Base-by-base conservation (phyloP, 2,113 vertebrate genomes). In the Zootoca vivipara region DNA sequence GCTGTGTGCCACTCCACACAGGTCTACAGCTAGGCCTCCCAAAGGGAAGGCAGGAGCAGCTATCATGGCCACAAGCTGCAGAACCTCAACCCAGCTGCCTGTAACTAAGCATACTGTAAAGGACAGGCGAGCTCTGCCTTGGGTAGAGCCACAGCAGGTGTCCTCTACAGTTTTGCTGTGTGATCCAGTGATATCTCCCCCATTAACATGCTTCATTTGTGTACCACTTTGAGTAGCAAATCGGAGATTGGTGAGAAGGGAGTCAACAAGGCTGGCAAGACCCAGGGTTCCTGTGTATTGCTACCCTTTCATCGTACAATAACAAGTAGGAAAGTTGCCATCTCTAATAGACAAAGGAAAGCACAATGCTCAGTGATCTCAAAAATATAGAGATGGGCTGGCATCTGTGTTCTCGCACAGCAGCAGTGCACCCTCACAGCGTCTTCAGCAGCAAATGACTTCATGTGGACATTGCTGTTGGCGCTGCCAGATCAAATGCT, bases 21-120 rank as follows among this genome's bases (percentile, higher is more conserved):
- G 85, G n/a, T 88, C 62, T 81, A 58, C 1, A 91, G 70, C 22
- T 52, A 83, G 77, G 52, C 33, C 46, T 69, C 33, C 26, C 9
- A 2, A 0, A 40, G 64, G 1, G n/a, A 0, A 4, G 46, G 73
- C 85, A 86, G 22, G 0, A 1, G 65, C 7, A 0, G 33, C 3
- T 90, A 87, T 90, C 74, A 73, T 26, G 87, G 70, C 75, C 85
- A 0, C 33, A 35, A 0, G 20, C 16, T 5, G 5, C 0, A 77
- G 35, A 75, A 86, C 82, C 52, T 58, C 77, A 0, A 10, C 13
- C 42, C 35, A 72, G 26, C 6, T 9, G 0, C 1, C 20, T 16
- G 64, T 33, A 72, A 67, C 46, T 0, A 30, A 18, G 2, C 33
- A 46, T 9, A 9, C 38, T 28, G 58, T 16, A 16, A 2, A 0